Conservation (phyloP, 2,797 vertebrate genomes). For the Knipowitschia caucasica region DNA sequence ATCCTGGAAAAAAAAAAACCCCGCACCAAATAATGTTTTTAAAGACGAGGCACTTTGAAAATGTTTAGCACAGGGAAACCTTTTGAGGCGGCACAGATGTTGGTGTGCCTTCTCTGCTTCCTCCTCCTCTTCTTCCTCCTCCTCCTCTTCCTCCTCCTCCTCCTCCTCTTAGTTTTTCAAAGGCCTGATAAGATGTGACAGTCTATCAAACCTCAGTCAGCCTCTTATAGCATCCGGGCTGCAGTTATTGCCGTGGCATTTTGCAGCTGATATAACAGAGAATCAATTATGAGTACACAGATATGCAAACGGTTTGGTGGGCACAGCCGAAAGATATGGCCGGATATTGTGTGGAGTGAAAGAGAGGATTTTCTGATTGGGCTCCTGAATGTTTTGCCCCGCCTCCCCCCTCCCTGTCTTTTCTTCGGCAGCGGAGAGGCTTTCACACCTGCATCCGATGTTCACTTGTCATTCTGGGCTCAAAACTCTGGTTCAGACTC, state of each 20-base stretch:
- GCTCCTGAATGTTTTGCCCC: too few species aligned
- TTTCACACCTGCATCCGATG: too few species aligned
- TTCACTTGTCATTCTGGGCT: too few species aligned
- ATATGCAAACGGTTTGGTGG: slow-evolving; percentile 72
- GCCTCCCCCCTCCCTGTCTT: too few species aligned
- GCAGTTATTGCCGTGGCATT: slow-evolving; percentile 76
- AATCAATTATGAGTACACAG: slow-evolving; percentile 81
- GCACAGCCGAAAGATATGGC: slow-evolving; percentile 68
- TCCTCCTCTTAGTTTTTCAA: slow-evolving; percentile 68
- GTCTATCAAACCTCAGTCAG: slow-evolving; percentile 71
- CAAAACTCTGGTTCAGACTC: too few species aligned
- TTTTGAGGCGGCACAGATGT: slow-evolving; percentile 62
- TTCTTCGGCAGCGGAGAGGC: too few species aligned
- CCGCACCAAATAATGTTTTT: slow-evolving; percentile 60
- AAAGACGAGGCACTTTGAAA: slow-evolving; percentile 62
- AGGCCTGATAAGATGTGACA: slow-evolving; percentile 77
- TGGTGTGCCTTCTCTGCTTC: slow-evolving; percentile 16
- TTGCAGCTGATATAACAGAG: slow-evolving; percentile 74
- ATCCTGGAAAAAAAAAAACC: slow-evolving; percentile 55
- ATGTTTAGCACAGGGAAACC: slow-evolving; percentile 62
- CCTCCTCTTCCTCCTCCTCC: slow-evolving; percentile 1
- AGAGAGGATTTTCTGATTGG: too few species aligned
- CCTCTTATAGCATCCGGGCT: slow-evolving; percentile 60
- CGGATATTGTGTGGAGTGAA: too few species aligned
- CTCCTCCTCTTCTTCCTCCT: slow-evolving; percentile 18